Base-by-base conservation (phyloP, 2,113 vertebrate species). In the Phyllostomus hastatus region DNA sequence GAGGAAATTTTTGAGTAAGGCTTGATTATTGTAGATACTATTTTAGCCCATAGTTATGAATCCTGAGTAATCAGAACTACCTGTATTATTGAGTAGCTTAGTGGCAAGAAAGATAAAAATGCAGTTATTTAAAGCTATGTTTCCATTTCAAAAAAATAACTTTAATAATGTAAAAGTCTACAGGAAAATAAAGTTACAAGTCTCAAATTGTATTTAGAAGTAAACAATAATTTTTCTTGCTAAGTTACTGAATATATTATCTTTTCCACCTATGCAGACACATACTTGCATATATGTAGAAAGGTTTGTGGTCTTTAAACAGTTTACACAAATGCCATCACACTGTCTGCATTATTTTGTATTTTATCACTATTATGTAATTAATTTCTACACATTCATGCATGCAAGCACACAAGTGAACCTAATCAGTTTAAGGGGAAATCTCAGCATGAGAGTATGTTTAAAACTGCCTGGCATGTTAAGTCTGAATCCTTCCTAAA, bases 41-140 rank as follows among this genome's bases (percentile, higher is more conserved):
- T 88, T 97, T 97, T 41, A 95, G 33, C 67, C 94, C 35, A 67
- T 91, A 94, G 92, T 88, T 5, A 35, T 67, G 46, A 48, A 64
- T 3, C 1, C 54, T 72, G n/a, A 52, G 0, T 59, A 94, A 66
- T 94, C 43, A 94, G 78, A 97, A 94, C 85, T 84, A 96, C 61
- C 4, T 5, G 26, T 80, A 78, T 19, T 78, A 78, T 10, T 75
- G 33, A 94, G 20, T 9, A 93, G 28, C 7, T 96, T 92, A 88
- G 59, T 94, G 22, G 20, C 22, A 95, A 90, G 33, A 75, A 28
- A 84, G 95, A 94, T 24, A 9, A 92, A 19, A 93, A 89, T 57
- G 59, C 6, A 24, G 15, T 81, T 82, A 92, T 20, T 31, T 16
- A 64, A 76, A 43, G 1, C 46, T 86, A 81, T 20, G 12, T 82